Percentiles rank a stretch among this genome's conserved stretches.
These are phyloP conservation scores for Brachyhypopomus gauderio DNA, from an alignment of 2,113 vertebrate genomes.

Conservation along the genomic window DNA sequence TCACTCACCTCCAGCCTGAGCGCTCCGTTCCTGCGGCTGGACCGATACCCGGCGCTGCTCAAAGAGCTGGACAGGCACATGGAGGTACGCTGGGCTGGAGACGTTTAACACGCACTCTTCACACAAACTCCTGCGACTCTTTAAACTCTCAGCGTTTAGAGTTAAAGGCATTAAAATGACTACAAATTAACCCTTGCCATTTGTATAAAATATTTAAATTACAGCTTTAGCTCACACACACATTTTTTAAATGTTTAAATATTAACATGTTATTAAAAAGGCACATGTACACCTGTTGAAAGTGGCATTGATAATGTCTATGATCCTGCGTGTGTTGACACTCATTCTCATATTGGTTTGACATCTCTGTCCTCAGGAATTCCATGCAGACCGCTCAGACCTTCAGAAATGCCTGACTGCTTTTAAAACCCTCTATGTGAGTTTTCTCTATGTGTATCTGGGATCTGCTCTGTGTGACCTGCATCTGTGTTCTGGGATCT, in stretches of 20 bases:
- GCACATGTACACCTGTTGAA: no score
- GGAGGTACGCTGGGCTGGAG: slow-evolving; percentile 77
- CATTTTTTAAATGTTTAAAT: no score
- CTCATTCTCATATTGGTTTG: background rate
- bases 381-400: slow-evolving; percentile 89
- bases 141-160: no score
- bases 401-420: slow-evolving; percentile 87
- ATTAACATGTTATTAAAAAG: no score
- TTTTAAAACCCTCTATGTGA: slow-evolving; percentile 92
- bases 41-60: slow-evolving; percentile 92
- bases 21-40: slow-evolving; percentile 95
- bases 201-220: no score
- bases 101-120: no score
- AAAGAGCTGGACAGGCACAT: slow-evolving; percentile 97
- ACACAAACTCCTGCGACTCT: no score
- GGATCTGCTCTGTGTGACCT: background rate
- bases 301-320: background rate
- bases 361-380: slow-evolving; percentile 77
- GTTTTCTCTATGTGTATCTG: slow-evolving; percentile 45
- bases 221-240: no score
- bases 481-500: no score
- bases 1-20: slow-evolving; percentile 93
- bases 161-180: no score
- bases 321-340: background rate
- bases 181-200: no score